Conservation (phyloP, 2,113 vertebrate species). For the Actinemys pallida region DNA sequence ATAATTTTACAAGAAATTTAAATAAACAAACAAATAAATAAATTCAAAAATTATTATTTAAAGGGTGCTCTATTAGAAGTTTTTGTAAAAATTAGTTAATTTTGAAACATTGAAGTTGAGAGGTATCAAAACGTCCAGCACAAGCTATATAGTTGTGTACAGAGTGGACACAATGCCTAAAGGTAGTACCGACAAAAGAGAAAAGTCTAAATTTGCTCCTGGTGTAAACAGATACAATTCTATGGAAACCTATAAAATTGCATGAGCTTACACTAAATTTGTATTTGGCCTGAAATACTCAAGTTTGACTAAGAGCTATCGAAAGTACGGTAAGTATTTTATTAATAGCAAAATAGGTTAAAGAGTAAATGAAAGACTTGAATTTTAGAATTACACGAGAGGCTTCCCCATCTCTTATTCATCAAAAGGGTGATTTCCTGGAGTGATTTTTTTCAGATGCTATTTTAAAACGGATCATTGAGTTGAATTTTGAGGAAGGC, state of each 20-base stretch:
- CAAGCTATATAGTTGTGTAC: not conserved
- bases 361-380: not conserved
- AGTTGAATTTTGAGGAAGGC: accelerated
- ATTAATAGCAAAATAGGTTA: not conserved
- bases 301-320: not conserved
- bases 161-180: not conserved
- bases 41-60: not conserved
- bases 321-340: not conserved
- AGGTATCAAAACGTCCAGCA: no score
- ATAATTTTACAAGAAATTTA: not conserved
- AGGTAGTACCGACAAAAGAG: no score
- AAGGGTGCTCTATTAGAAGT: not conserved
- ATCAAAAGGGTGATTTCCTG: not conserved
- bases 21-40: not conserved
- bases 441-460: not conserved
- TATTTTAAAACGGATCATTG: not conserved
- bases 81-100: no score
- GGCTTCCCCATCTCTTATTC: no score
- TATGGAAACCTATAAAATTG: not conserved
- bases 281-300: not conserved
- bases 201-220: no score
- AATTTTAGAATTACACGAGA: not conserved
- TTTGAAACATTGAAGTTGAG: no score
- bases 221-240: not conserved
- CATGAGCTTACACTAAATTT: not conserved